Percentiles rank a stretch among this genome's conserved stretches.
Evolutionary conservation across 2,113 vertebrate species (phyloP).

Genomic region (Nasalis larvatus): DNA sequence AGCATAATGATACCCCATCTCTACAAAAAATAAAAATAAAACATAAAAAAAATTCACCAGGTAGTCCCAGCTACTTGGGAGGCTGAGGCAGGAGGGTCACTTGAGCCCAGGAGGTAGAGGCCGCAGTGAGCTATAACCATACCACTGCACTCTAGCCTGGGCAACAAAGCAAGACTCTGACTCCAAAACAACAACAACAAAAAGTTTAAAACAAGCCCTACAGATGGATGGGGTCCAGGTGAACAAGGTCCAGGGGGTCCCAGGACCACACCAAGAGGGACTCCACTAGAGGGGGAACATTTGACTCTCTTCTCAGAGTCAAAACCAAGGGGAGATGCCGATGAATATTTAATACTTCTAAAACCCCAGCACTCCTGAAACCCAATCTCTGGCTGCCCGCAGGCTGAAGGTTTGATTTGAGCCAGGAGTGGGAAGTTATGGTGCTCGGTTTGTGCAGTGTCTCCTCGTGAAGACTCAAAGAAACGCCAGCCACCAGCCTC

Average conservation of each 20-base stretch:
- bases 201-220: neutral
- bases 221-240: neutral
- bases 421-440: neutral
- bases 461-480: neutral
- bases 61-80: no score
- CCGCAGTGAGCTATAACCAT: no score
- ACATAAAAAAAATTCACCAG: no score
- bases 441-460: neutral
- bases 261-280: neutral
- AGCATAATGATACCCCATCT: no score
- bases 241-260: neutral
- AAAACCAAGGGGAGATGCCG: constrained; percentile 20
- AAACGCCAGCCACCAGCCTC: neutral
- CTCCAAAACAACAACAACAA: no score
- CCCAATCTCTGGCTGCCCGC: neutral
- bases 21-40: no score
- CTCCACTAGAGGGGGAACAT: neutral
- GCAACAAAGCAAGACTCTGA: no score
- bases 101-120: no score
- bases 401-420: constrained; percentile 14
- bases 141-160: no score
- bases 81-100: no score
- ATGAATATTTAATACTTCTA: constrained; percentile 28
- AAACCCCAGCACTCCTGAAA: constrained; percentile 42
- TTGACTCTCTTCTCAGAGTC: neutral